Evolutionary conservation across 1,140 invertebrate genomes (phyloP).

Genomic region (Panonychus citri): DNA sequence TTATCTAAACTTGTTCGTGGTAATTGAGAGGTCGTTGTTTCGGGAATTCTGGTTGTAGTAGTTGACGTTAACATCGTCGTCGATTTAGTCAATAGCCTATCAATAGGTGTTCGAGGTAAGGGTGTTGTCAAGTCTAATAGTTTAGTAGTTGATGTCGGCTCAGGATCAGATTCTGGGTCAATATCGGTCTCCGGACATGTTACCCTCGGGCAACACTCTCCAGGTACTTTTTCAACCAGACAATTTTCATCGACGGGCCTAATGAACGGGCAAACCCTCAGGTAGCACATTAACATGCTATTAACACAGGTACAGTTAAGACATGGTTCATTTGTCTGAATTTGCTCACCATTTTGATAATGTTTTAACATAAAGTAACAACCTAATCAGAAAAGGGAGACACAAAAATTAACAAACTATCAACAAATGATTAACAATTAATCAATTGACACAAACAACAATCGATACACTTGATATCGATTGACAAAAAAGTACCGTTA

Average conservation of each 20-base stretch:
- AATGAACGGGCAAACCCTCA: slow-evolving; percentile 67
- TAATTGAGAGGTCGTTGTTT: no score
- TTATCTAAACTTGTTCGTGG: no score
- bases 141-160: slow-evolving; percentile 2
- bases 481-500: no score
- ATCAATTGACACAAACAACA: no score
- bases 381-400: slow-evolving; percentile 25
- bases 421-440: no score
- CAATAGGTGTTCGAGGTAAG: neutral
- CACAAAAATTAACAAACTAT: no score
- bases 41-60: no score
- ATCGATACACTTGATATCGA: no score
- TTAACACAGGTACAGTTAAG: slow-evolving; percentile 85
- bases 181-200: slow-evolving; percentile 38
- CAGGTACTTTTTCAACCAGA: slow-evolving; percentile 58
- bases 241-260: slow-evolving; percentile 77
- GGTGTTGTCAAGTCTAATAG: neutral
- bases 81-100: neutral
- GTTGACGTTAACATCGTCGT: no score
- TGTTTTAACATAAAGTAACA: slow-evolving; percentile 85
- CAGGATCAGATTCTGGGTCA: neutral
- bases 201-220: slow-evolving; percentile 77
- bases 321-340: slow-evolving; percentile 79
- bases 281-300: slow-evolving; percentile 79
- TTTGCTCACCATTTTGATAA: slow-evolving; percentile 72